These are phyloP conservation scores for Anastrepha ludens DNA, from an alignment of 1,140 invertebrate genomes.

Conservation along the genomic window DNA sequence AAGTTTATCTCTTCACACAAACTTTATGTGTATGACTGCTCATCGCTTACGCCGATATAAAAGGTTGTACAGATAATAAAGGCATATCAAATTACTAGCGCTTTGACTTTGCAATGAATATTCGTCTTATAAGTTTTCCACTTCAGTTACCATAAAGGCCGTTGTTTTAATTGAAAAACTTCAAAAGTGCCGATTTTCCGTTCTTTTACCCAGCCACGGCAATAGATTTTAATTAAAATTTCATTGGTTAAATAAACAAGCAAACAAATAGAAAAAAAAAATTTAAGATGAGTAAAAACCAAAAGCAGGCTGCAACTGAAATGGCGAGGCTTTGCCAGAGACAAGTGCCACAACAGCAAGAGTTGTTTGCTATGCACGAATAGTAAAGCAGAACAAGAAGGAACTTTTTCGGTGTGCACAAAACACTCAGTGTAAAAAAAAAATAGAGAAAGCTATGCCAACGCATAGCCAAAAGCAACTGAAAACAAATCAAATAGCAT, in stretches of 20 bases:
- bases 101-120: no score
- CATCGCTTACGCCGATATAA: no score
- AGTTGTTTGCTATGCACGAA: background rate
- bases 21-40: no score
- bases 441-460: background rate
- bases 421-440: background rate
- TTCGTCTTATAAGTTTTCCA: background rate
- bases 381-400: background rate
- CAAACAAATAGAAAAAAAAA: background rate
- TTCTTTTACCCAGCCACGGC: background rate
- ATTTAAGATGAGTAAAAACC: background rate
- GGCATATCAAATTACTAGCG: no score
- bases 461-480: background rate
- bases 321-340: background rate
- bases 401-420: background rate
- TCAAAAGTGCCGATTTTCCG: background rate
- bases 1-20: no score
- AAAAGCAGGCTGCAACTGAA: background rate
- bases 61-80: no score
- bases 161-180: background rate
- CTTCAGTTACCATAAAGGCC: background rate
- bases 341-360: background rate
- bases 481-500: background rate
- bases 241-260: constrained; percentile 50
- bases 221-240: constrained; percentile 45